A percentile compares a stretch with the other conserved stretches of the same genome.
Conservation (phyloP, 2,888 invertebrate genomes). For the Pogonocherus hispidulus region DNA sequence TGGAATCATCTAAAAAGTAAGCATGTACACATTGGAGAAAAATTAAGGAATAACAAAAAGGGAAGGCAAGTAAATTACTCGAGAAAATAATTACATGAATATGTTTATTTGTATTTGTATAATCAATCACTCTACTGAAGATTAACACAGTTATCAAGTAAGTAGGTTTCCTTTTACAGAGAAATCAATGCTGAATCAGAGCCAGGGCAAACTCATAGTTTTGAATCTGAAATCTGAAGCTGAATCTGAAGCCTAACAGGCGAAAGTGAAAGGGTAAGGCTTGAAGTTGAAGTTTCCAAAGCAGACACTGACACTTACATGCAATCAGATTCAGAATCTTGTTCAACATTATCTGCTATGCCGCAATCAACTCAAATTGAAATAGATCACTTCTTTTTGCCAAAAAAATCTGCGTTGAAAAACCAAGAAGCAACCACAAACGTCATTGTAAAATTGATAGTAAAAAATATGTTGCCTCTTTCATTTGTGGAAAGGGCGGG, state of each 20-base stretch:
- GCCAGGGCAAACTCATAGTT: background rate
- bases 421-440: slow-evolving; percentile 24
- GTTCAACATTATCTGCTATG: background rate
- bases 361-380: slow-evolving; percentile 4
- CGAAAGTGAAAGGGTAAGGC: background rate
- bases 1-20: slow-evolving; percentile 21
- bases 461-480: slow-evolving; percentile 4
- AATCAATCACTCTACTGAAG: background rate
- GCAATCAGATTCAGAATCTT: background rate
- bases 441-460: slow-evolving; percentile 6
- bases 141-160: background rate
- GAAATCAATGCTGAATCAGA: slow-evolving; percentile 5
- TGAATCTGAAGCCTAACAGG: background rate
- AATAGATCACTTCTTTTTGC: slow-evolving; percentile 9
- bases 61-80: slow-evolving; percentile 6
- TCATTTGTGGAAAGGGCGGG: slow-evolving; percentile 2
- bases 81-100: background rate
- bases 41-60: slow-evolving; percentile 8
- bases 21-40: slow-evolving; percentile 17
- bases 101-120: background rate
- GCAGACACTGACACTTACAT: background rate
- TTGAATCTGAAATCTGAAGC: background rate
- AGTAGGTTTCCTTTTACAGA: background rate
- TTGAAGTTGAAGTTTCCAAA: background rate
- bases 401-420: slow-evolving; percentile 1